A percentile compares a stretch with the other conserved stretches of the same genome.
Evolutionary conservation across 2,113 vertebrate species (phyloP).

Genomic region (Rissa tridactyla): DNA sequence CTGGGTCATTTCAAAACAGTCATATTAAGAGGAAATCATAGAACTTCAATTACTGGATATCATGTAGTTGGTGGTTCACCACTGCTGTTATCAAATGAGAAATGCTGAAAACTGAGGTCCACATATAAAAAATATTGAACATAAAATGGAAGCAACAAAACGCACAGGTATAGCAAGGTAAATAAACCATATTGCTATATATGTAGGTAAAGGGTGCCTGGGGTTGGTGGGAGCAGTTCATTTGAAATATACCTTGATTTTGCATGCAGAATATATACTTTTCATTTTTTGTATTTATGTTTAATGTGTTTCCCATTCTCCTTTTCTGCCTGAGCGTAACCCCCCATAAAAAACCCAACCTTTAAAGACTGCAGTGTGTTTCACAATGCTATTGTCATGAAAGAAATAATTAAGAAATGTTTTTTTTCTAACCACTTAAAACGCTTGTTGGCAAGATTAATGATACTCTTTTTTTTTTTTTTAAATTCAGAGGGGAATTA

Average conservation of each 20-base stretch:
- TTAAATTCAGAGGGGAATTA: neutral
- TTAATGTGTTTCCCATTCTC: neutral
- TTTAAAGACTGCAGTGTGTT: neutral
- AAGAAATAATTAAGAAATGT: neutral
- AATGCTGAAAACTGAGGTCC: neutral
- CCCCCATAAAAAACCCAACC: accelerated
- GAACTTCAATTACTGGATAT: neutral
- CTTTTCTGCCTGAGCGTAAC: neutral
- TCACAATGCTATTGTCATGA: neutral
- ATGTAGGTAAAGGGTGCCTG: neutral
- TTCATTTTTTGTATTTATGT: neutral
- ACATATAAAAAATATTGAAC: neutral
- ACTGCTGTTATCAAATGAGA: neutral
- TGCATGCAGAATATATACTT: neutral
- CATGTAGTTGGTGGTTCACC: neutral
- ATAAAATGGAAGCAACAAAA: neutral
- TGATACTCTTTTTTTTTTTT: neutral
- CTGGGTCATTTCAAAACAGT: neutral
- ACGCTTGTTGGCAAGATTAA: neutral
- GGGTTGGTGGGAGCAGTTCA: neutral
- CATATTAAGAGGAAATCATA: accelerated
- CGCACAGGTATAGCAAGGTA: neutral
- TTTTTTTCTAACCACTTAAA: neutral
- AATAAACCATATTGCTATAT: neutral
- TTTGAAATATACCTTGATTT: neutral